Conservation (phyloP, 2,888 invertebrate species). For the Acanthosoma haemorrhoidale region DNA sequence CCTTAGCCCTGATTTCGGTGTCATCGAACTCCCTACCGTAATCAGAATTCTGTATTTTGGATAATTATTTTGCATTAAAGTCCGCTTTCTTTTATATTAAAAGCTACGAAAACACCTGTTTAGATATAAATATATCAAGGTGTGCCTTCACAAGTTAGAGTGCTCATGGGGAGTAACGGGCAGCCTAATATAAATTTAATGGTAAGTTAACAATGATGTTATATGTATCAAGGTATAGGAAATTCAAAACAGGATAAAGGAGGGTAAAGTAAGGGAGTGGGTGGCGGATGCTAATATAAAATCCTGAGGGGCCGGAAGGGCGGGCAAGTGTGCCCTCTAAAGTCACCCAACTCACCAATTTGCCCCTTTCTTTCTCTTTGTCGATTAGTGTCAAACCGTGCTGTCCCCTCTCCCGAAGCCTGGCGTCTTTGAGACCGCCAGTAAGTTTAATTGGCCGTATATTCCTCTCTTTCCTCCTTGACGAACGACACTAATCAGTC, state of each 20-base stretch:
- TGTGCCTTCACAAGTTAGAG: neutral
- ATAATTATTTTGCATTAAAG: too few species aligned
- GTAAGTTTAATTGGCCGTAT: too few species aligned
- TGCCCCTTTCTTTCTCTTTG: slow-evolving; percentile 8
- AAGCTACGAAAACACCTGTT: too few species aligned
- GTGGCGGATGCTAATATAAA: slow-evolving; percentile 25
- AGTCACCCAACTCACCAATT: slow-evolving; percentile 5
- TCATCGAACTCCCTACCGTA: too few species aligned
- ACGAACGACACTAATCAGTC: too few species aligned
- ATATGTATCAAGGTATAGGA: slow-evolving; percentile 27
- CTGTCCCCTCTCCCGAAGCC: neutral
- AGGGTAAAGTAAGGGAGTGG: slow-evolving; percentile 9
- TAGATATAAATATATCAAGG: neutral
- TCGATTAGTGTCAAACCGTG: slow-evolving; percentile 3
- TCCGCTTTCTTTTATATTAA: too few species aligned
- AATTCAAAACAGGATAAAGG: slow-evolving; percentile 20
- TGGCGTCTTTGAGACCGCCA: too few species aligned
- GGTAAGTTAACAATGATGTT: slow-evolving; percentile 26
- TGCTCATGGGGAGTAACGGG: too few species aligned
- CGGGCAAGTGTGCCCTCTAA: neutral
- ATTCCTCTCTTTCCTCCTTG: neutral
- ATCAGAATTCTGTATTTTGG: too few species aligned
- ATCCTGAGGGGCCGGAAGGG: slow-evolving; percentile 16
- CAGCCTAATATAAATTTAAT: slow-evolving; percentile 20
- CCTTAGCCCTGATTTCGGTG: too few species aligned